phyloP scores from a whole-genome alignment of 2,797 vertebrate genomes.

The Coregonus sp. region DNA sequence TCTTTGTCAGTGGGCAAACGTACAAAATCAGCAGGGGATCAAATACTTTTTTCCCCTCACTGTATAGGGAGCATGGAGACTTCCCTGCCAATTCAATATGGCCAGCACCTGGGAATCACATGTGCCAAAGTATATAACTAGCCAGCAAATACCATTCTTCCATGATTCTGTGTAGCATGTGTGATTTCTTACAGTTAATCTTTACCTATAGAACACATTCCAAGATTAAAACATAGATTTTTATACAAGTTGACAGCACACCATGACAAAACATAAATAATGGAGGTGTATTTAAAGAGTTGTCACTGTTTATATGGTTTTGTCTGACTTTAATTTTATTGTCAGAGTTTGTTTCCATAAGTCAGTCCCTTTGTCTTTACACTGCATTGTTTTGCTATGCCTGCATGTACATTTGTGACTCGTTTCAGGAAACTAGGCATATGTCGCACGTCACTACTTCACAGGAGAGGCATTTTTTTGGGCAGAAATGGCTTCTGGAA shows the following conservation, averaged over 20 bases:
- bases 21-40: no score
- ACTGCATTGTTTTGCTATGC: background rate
- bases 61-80: background rate
- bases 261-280: background rate
- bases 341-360: no score
- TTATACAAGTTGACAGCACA: background rate
- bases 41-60: no score
- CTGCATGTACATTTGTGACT: no score
- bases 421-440: no score
- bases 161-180: slow-evolving; percentile 9
- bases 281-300: background rate
- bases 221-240: background rate
- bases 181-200: slow-evolving; percentile 22
- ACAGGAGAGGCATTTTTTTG: no score
- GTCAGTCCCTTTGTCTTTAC: no score
- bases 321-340: no score
- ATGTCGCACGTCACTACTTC: no score
- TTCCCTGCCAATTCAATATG: slow-evolving; percentile 15
- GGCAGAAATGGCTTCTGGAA: no score
- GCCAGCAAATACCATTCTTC: slow-evolving; percentile 49
- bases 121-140: slow-evolving; percentile 14
- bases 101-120: slow-evolving; percentile 40
- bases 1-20: no score
- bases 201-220: background rate
- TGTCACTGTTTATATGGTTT: no score